Base-by-base conservation (phyloP, 2,797 vertebrate species). In the Aratinga solstitialis region DNA sequence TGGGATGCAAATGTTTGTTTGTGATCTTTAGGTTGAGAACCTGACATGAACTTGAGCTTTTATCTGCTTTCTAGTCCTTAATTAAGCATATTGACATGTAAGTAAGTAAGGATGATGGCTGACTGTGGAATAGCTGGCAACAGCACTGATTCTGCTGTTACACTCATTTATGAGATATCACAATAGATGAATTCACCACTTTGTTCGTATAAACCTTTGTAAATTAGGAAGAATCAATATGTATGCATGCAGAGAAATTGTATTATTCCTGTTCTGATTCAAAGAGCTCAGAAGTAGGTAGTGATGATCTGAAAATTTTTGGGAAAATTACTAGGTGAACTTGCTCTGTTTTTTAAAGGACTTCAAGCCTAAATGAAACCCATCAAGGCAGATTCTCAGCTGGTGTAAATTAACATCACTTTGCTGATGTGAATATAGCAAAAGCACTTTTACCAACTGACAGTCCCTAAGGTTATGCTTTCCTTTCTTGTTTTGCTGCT, bases 401-500 rank as follows among this genome's bases (percentile, higher is more conserved):
- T 72, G 40, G 9, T 84, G 24, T 84, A 91, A 86, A 73, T 93
- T 86, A 47, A 4, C n/a, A 43, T 84, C 63, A 48, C 9, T 84
- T 34, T 27, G 63, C 32, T 82, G 74, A 87, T 84, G 17, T 82
- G n/a, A 58, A 27, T 45, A 24, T 23, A 78, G 48, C 36, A 82
- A 74, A 81, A 84, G 50, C 26, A 80, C 50, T 78, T 88, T 84
- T 89, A 84, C 42, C 42, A 85, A 63, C n/a, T 51, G 43, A n/a
- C 47, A 69, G 2, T 84, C 36, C 48, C 53, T 51, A 66, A 75
- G 50, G 56, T 91, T 80, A 66, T 68, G 42, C 15, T 36, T 90
- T 89, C 94, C 61, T 94, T 89, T 78, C 51, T 88, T 90, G 43
- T 76, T 93, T 84, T 91, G 74, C 48, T 88, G 47, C 7, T 87